Evolutionary conservation across 2,113 vertebrate genomes (phyloP).

Genomic region (Mionectes macconnelli): DNA sequence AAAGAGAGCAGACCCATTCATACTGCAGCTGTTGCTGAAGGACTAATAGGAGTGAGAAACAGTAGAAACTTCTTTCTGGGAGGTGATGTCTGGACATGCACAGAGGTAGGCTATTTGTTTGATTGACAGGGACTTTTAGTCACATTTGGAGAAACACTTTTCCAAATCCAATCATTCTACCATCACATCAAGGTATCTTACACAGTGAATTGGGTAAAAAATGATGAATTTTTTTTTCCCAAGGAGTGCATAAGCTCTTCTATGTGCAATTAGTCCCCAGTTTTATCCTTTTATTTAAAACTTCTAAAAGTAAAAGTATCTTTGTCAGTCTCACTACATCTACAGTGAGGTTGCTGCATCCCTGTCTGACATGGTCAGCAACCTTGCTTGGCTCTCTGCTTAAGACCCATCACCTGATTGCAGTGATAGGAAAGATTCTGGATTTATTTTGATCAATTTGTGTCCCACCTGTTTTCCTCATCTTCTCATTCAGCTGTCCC

Average conservation of each 20-base stretch:
- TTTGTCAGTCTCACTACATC: background rate
- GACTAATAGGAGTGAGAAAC: background rate
- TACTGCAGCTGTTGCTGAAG: background rate
- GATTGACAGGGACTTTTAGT: background rate
- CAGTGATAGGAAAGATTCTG: background rate
- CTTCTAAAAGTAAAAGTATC: background rate
- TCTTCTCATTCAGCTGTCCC: background rate
- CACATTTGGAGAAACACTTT: background rate
- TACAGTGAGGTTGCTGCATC: background rate
- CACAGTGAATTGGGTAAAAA: background rate
- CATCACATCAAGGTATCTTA: background rate
- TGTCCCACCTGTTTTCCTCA: background rate
- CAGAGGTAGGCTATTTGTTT: background rate
- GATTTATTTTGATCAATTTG: background rate
- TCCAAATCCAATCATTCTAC: background rate
- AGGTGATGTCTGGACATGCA: background rate
- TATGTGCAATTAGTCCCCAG: background rate
- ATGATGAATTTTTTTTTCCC: background rate
- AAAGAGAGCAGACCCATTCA: background rate
- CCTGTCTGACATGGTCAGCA: background rate
- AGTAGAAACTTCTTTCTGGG: background rate
- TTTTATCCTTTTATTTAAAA: background rate
- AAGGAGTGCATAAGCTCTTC: background rate
- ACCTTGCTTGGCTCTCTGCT: background rate
- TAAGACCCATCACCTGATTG: background rate